phyloP scores from a whole-genome alignment of 2,888 invertebrate species.

The Auanema sp. region DNA sequence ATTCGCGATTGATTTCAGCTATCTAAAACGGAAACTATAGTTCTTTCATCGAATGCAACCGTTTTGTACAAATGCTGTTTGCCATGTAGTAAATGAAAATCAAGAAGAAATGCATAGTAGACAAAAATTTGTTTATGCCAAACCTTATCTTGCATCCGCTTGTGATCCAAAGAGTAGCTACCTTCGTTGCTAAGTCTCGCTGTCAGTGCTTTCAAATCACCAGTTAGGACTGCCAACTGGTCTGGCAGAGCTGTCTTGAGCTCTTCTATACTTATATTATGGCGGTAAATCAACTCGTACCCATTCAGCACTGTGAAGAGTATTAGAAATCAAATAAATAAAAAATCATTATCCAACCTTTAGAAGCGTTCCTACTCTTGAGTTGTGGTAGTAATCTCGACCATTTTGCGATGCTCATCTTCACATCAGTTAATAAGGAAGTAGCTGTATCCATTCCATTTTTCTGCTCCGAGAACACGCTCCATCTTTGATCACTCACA shows the following conservation, averaged over 20 bases:
- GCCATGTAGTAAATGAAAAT: no score
- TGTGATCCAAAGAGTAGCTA: constrained; percentile 42
- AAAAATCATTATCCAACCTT: constrained; percentile 8
- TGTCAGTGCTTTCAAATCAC: constrained; percentile 28
- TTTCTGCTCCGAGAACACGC: constrained; percentile 27
- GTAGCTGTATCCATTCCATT: constrained; percentile 25
- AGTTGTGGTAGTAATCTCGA: constrained; percentile 29
- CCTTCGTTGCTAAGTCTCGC: constrained; percentile 39
- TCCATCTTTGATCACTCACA: constrained; percentile 40
- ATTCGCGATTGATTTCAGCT: constrained; percentile 47
- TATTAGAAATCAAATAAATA: no score
- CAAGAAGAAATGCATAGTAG: no score
- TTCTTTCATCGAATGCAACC: no score
- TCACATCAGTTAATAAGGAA: constrained; percentile 23
- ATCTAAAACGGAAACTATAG: constrained; percentile 20
- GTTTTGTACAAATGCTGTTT: no score
- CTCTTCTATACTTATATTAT: constrained; percentile 33
- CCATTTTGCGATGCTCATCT: constrained; percentile 44
- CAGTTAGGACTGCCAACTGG: constrained; percentile 8
- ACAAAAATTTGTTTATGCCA: no score
- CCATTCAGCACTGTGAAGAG: constrained; percentile 39
- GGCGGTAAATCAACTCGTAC: constrained; percentile 49
- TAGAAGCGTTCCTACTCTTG: constrained; percentile 25
- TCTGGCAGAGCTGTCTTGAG: constrained; percentile 22
- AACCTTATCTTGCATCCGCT: constrained; percentile 42